Percentiles rank a stretch among this genome's conserved stretches.
Evolutionary conservation across 35 echinoderm and acorn worm species (phyloP).

Genomic region (Ophioderma brevispina): DNA sequence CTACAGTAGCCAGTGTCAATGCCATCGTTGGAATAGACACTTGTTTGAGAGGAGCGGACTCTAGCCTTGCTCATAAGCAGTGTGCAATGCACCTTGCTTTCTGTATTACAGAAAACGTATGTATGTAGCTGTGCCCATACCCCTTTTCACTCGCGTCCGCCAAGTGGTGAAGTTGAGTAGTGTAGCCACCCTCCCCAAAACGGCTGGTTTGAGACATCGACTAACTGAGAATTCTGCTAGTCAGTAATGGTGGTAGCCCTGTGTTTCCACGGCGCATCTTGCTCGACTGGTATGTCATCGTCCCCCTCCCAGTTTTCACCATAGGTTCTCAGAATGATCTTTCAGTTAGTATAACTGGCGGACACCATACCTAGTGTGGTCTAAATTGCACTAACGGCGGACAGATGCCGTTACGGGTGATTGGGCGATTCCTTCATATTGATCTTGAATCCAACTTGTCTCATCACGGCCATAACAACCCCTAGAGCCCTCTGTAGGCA

Average conservation of each 20-base stretch:
- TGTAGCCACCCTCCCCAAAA: slow-evolving; percentile 31
- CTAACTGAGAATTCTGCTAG: slow-evolving; percentile 23
- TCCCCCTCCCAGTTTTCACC: slow-evolving; percentile 29
- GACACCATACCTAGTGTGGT: slow-evolving; percentile 50
- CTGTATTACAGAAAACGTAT: neutral
- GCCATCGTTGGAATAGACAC: slow-evolving; percentile 44
- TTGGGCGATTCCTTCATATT: neutral
- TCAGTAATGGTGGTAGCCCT: slow-evolving; percentile 13
- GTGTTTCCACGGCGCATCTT: neutral
- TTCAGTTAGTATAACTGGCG: slow-evolving; percentile 28
- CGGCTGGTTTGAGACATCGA: slow-evolving; percentile 60
- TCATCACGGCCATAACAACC: slow-evolving; percentile 31
- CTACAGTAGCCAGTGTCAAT: slow-evolving; percentile 40
- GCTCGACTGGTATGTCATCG: neutral
- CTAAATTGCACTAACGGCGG: slow-evolving; percentile 37
- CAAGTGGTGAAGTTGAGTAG: slow-evolving; percentile 62
- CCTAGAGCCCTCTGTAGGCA: slow-evolving; percentile 26
- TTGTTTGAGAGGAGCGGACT: slow-evolving; percentile 55
- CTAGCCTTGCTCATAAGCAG: slow-evolving; percentile 35
- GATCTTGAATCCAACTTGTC: slow-evolving; percentile 43
- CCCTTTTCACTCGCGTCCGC: slow-evolving; percentile 67
- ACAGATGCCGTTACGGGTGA: slow-evolving; percentile 33
- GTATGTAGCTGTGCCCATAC: slow-evolving; percentile 71
- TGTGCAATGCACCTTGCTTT: slow-evolving; percentile 15
- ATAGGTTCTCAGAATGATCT: slow-evolving; percentile 44